A percentile compares a stretch with the other conserved stretches of the same genome.
Evolutionary conservation across 2,888 invertebrate species (phyloP).

Genomic region (Arge pagana): DNA sequence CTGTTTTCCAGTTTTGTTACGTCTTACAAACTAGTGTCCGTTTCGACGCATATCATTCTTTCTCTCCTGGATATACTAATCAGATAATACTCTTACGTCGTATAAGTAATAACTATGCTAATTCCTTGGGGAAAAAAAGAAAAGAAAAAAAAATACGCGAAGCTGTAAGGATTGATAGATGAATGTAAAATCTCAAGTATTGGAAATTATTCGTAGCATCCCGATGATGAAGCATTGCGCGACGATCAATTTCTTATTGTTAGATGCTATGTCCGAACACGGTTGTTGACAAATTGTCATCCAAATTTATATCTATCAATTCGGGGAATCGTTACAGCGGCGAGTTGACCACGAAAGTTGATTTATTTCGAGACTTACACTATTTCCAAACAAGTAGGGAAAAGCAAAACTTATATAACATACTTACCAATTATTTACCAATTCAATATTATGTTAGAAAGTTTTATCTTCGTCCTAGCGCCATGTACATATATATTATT

Average conservation of each 20-base stretch:
- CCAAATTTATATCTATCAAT: too few relatives aligned
- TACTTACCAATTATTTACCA: conserved; percentile 18
- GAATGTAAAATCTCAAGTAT: too few relatives aligned
- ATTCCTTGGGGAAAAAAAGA: too few relatives aligned
- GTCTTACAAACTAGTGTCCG: conserved; percentile 28
- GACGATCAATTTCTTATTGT: too few relatives aligned
- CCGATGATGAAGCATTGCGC: too few relatives aligned
- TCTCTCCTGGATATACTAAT: conserved; percentile 38
- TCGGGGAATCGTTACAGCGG: too few relatives aligned
- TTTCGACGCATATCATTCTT: conserved; percentile 47
- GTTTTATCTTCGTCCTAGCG: conserved; percentile 10
- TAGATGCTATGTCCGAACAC: too few relatives aligned
- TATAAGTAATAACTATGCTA: conserved; percentile 24
- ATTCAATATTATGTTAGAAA: conserved; percentile 24
- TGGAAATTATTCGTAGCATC: too few relatives aligned
- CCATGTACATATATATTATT: conserved; percentile 22
- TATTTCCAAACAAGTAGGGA: conserved; percentile 6
- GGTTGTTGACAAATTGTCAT: too few relatives aligned
- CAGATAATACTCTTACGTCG: conserved; percentile 32
- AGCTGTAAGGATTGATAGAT: conserved; percentile 7
- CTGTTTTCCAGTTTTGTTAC: too few relatives aligned
- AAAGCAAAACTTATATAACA: conserved; percentile 15
- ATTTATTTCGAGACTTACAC: conserved; percentile 2
- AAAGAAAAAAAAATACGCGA: too few relatives aligned
- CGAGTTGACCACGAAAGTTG: too few relatives aligned